Evolutionary conservation across 2,888 invertebrate species (phyloP), one percentile per base, ranked within the genome.

Genomic region (Coelinius sp.): DNA sequence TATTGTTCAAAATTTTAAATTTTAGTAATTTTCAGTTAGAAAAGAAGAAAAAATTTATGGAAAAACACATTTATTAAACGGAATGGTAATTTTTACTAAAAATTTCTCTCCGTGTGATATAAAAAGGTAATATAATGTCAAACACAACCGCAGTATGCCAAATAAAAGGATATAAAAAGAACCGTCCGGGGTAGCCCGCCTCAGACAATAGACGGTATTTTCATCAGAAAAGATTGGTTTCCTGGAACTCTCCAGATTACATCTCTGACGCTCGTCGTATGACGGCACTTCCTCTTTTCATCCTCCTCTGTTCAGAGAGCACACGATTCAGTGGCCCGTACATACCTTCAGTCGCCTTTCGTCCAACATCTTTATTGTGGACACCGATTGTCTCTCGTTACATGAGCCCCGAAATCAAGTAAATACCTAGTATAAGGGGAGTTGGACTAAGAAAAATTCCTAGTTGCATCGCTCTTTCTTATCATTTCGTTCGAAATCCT

Each of bases 191-290:
- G 24, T 65, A 71, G 68, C 71, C 73, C 73, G 72, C 73, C 70
- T 74, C 74, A 75, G 64, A 25, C 53, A 59, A 78, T 77, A 77
- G 70, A 31, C 77, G 82, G 82, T 81, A 82, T 83, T 83, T 84
- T 83, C 82, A 84, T 83, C 83, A 81, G 81, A 78, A 81, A 74
- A 82, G 82, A 83, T 83, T 82, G 83, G 80, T 80, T 49, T 82
- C 79, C 78, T 76, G 74, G 76, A 80, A 83, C 80, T 82, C 79
- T 76, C 78, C 76, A 78, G 80, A 82, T 82, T 80, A 80, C 80
- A 75, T 80, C 78, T 75, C 73, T 53, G 68, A 25, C 62, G 74
- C 38, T 71, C 69, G 17, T 59, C 56, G 31, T n/a, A 25, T 25
- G 2, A 25, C 25, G n/a, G 25, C 14, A 1, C 17, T 14, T 8